Percentiles rank a stretch among this genome's conserved stretches.
Conservation (phyloP, 1,140 invertebrate species). For the Drosophila bipectinata region DNA sequence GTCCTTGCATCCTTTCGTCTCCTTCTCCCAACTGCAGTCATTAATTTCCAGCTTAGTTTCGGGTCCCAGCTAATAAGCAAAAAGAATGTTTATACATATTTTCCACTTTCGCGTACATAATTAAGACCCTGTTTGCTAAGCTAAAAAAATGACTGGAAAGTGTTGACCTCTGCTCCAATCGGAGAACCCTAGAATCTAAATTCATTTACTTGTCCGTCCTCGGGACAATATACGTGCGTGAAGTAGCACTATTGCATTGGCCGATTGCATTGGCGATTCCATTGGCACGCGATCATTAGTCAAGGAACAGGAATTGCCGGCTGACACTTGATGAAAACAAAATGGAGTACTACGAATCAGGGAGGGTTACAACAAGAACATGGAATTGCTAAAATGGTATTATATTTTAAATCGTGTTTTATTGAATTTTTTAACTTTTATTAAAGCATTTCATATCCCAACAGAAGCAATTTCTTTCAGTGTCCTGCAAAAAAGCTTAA, state of each 20-base stretch:
- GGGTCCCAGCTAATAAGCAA: conserved; percentile 48
- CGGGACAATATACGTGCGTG: conserved; percentile 51
- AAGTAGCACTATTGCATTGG: conserved; percentile 57
- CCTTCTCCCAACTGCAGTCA: conserved; percentile 63
- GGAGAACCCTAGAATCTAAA: conserved; percentile 26
- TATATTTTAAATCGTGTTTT: too few species aligned
- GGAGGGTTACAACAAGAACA: background rate
- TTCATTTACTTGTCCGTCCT: conserved; percentile 65
- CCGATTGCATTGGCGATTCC: conserved; percentile 45
- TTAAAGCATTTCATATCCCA: too few species aligned
- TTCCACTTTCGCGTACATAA: conserved; percentile 37
- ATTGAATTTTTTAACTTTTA: too few species aligned
- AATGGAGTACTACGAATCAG: conserved; percentile 4
- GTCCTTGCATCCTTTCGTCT: conserved; percentile 44
- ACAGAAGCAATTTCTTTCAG: background rate
- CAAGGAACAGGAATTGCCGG: conserved; percentile 43
- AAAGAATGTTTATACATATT: conserved; percentile 25
- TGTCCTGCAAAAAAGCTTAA: background rate
- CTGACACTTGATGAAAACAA: conserved; percentile 65
- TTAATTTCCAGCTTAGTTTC: conserved; percentile 73
- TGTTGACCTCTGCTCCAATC: conserved; percentile 12
- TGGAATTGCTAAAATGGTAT: too few species aligned
- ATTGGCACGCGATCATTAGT: conserved; percentile 81
- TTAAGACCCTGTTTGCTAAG: conserved; percentile 54
- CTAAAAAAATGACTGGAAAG: conserved; percentile 56